Evolutionary conservation across 2,113 vertebrate species (phyloP).

Genomic region (Lagenorhynchus albirostris): DNA sequence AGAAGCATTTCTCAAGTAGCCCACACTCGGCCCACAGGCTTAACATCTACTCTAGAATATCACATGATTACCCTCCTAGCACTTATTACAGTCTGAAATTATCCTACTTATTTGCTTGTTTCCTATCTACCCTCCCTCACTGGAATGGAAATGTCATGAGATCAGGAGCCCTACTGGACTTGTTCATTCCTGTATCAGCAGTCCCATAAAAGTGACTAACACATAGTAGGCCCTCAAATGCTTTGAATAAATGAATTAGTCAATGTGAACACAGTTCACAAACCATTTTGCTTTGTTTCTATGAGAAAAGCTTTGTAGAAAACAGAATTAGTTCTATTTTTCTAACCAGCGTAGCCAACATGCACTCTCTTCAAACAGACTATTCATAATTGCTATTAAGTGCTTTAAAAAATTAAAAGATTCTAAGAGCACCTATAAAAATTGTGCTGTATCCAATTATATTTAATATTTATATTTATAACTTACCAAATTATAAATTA

Average conservation of each 20-base stretch:
- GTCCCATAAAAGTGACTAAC: neutral
- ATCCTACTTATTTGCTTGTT: neutral
- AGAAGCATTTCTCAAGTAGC: neutral
- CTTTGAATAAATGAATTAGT: neutral
- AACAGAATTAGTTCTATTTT: neutral
- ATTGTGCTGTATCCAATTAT: neutral
- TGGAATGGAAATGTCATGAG: neutral
- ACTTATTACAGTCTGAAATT: neutral
- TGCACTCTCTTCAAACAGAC: neutral
- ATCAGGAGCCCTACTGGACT: neutral
- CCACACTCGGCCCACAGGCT: neutral
- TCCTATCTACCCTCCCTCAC: neutral
- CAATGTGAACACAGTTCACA: neutral
- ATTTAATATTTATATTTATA: neutral
- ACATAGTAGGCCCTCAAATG: neutral
- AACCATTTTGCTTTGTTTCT: neutral
- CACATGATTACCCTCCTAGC: neutral
- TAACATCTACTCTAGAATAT: neutral
- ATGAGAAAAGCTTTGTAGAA: neutral
- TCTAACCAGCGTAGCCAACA: neutral
- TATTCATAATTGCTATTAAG: neutral
- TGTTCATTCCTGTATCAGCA: neutral
- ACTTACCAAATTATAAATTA: neutral
- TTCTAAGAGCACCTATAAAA: neutral
- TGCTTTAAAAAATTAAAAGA: neutral